Conservation (phyloP, 2,888 invertebrate species). For the Leptopilina myrica region DNA sequence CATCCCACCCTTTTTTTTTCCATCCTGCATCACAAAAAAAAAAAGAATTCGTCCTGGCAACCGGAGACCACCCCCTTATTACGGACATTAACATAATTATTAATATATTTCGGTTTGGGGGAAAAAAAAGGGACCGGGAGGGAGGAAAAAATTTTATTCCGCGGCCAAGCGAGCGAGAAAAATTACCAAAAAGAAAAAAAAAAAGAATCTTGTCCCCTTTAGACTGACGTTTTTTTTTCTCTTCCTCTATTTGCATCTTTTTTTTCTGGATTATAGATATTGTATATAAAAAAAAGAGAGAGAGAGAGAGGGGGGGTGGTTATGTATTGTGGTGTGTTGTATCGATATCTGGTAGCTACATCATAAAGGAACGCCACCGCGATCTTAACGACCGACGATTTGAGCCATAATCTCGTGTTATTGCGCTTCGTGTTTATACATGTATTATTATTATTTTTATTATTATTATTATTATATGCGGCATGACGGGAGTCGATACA, state of each 20-base stretch:
- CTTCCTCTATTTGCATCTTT: slow-evolving; percentile 20
- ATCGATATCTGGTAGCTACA: slow-evolving; percentile 25
- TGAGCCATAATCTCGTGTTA: slow-evolving; percentile 31
- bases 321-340: not conserved
- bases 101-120: slow-evolving; percentile 61
- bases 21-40: too few species aligned
- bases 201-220: not conserved
- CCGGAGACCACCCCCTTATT: slow-evolving; percentile 61
- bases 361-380: slow-evolving; percentile 17
- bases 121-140: too few species aligned
- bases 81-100: slow-evolving; percentile 74
- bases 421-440: slow-evolving; percentile 27
- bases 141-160: slow-evolving; percentile 34
- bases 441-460: too few species aligned
- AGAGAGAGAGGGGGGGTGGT: too few species aligned
- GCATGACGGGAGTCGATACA: not conserved
- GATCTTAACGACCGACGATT: slow-evolving; percentile 32
- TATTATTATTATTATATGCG: not conserved
- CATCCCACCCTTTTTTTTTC: slow-evolving; percentile 47
- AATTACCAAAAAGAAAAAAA: slow-evolving; percentile 31
- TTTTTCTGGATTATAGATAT: not conserved
- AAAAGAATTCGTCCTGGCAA: slow-evolving; percentile 50
- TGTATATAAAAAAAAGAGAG: too few species aligned
- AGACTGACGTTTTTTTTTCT: slow-evolving; percentile 4
- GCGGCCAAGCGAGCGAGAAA: slow-evolving; percentile 47